Evolutionary conservation across 2,797 vertebrate species (phyloP), one percentile per base, ranked within the genome.

Genomic region (Pyrocephalus nanus): DNA sequence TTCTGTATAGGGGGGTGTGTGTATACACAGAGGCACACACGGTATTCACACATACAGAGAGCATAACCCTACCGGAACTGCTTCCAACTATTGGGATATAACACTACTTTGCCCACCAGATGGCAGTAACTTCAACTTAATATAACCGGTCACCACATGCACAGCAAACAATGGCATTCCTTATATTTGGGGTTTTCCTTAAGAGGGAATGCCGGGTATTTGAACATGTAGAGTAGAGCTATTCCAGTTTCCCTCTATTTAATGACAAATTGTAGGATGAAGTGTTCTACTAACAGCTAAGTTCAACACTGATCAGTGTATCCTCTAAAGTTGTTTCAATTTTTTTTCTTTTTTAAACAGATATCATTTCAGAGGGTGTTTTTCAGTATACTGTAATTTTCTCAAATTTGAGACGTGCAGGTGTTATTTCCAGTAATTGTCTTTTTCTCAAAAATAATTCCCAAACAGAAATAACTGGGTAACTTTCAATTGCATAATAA

Each of bases 81-180:
- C 32, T 80, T 65, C 77, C 32, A 29, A 6, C n/a, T 43, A 73
- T 1, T 83, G 32, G 42, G 75, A 36, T 76, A 38, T 4, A 80
- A 43, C 32, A 78, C 40, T 45, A 19, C 53, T 94, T 95, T 83
- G 30, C 40, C 98, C 98, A 98, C 97, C 97, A 98, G 98, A 97
- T 98, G 98, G 98, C 98, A 98, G 93, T 97, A 97, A 95, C 57
- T 92, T 88, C 98, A 98, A 96, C 53, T 98, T 96, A 97, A 98
- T 97, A 92, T 61, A 80, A 86, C 91, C n/a, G 80, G 73, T 74
- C 75, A 88, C 83, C 92, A 73, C 87, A 90, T 25, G 77, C 65
- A 15, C 53, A 8, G 84, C 78, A 89, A 94, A 98, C 97, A 98
- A 97, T 97, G 88, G 69, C 64, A 76, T 75, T 66, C 80, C 95